Conservation (phyloP, 2,113 vertebrate species). For the Bubo bubo region DNA sequence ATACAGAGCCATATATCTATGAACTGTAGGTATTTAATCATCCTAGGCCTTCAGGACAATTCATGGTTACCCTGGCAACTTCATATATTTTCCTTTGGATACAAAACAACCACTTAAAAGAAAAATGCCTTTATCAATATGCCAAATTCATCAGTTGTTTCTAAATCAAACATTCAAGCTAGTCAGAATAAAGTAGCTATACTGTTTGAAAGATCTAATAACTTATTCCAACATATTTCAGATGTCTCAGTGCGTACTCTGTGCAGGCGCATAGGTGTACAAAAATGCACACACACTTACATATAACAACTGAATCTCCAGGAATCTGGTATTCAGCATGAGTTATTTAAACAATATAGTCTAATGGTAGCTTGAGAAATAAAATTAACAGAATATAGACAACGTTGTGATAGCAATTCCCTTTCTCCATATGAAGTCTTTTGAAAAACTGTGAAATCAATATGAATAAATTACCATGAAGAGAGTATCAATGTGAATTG, state of each 20-base stretch:
- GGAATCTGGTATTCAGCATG: neutral
- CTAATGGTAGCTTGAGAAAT: neutral
- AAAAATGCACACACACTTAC: neutral
- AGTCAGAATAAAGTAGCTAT: neutral
- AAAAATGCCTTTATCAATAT: conserved; percentile 49
- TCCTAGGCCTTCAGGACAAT: conserved; percentile 31
- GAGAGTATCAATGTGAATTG: neutral
- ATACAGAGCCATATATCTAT: conserved; percentile 13
- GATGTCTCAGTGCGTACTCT: neutral
- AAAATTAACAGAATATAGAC: neutral
- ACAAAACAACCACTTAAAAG: conserved; percentile 55
- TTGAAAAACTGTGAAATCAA: neutral
- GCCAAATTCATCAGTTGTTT: conserved; percentile 48
- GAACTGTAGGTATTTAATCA: conserved; percentile 10
- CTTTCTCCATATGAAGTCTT: neutral
- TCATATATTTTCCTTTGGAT: conserved; percentile 39
- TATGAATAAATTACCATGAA: neutral
- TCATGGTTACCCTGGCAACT: conserved; percentile 67
- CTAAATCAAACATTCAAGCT: conserved; percentile 48
- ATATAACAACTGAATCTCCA: neutral
- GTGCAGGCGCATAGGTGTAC: neutral
- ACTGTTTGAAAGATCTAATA: neutral
- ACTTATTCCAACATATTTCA: neutral
- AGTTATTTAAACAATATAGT: neutral
- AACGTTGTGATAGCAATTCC: neutral